Evolutionary conservation across 2,113 vertebrate genomes (phyloP).

Genomic region (Numenius arquata): DNA sequence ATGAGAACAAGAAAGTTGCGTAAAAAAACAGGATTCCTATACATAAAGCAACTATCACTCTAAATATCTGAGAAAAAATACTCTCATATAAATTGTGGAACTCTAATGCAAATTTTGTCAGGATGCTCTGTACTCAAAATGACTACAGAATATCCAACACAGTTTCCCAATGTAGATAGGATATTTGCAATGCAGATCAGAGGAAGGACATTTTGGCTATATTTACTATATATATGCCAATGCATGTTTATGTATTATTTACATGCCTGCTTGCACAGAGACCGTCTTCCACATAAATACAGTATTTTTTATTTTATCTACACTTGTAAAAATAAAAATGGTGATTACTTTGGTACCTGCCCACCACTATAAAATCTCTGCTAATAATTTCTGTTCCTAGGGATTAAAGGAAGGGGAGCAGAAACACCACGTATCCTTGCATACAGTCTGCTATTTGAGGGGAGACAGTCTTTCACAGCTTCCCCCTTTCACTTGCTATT

Average conservation of each 20-base stretch:
- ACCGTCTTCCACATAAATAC: background rate
- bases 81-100: background rate
- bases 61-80: background rate
- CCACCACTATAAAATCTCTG: background rate
- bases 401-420: background rate
- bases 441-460: background rate
- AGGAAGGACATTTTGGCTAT: constrained; percentile 5
- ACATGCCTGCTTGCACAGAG: background rate
- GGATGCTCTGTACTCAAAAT: background rate
- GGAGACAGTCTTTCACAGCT: background rate
- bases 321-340: background rate
- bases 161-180: background rate
- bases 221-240: background rate
- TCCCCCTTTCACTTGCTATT: background rate
- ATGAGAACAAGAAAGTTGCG: background rate
- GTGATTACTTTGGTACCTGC: background rate
- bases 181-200: constrained; percentile 48
- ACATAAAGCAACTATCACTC: background rate
- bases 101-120: background rate
- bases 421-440: background rate
- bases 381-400: background rate
- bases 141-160: background rate
- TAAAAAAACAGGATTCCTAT: fast-evolving
- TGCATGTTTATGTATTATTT: background rate
- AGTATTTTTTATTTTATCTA: background rate